Conservation (phyloP, 2,888 invertebrate species). For the Ormyrus thymus region DNA sequence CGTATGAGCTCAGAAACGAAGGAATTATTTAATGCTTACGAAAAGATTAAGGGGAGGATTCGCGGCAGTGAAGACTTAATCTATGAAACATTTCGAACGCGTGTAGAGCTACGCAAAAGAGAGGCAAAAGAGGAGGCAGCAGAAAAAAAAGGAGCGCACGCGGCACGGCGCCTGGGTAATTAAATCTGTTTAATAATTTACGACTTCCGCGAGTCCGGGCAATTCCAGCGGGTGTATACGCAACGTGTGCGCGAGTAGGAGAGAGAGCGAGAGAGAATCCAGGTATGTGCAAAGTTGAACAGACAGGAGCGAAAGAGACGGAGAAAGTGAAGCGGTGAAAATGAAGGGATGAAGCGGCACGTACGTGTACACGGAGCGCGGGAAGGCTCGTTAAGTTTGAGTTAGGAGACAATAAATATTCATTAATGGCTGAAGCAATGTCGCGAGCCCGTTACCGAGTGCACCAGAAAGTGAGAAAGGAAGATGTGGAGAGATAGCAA, state of each 20-base stretch:
- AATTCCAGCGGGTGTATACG: slow-evolving; percentile 19
- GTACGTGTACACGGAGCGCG: slow-evolving; percentile 11
- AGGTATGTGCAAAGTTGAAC: too few relatives aligned
- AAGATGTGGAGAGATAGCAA: background rate
- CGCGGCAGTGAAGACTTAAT: slow-evolving; percentile 35
- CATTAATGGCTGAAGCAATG: slow-evolving; percentile 66
- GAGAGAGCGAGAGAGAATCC: slow-evolving; percentile 2
- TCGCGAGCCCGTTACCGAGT: slow-evolving; percentile 56
- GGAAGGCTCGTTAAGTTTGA: slow-evolving; percentile 67
- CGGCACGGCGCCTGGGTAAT: slow-evolving; percentile 60
- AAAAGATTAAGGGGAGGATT: slow-evolving; percentile 13
- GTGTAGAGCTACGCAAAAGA: background rate
- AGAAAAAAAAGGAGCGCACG: slow-evolving; percentile 52
- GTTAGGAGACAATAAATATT: slow-evolving; percentile 71
- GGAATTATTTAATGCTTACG: slow-evolving; percentile 22
- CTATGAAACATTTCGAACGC: slow-evolving; percentile 14
- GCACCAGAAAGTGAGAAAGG: slow-evolving; percentile 30
- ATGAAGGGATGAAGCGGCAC: slow-evolving; percentile 44
- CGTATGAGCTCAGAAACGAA: slow-evolving; percentile 7
- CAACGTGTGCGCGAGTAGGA: background rate
- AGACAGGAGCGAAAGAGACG: background rate
- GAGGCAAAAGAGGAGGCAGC: background rate
- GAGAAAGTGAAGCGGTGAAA: slow-evolving; percentile 40
- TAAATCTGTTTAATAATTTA: slow-evolving; percentile 69
- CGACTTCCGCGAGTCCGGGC: slow-evolving; percentile 55